Evolutionary conservation across 2,888 invertebrate genomes (phyloP).

Genomic region (Camponotus fellah): DNA sequence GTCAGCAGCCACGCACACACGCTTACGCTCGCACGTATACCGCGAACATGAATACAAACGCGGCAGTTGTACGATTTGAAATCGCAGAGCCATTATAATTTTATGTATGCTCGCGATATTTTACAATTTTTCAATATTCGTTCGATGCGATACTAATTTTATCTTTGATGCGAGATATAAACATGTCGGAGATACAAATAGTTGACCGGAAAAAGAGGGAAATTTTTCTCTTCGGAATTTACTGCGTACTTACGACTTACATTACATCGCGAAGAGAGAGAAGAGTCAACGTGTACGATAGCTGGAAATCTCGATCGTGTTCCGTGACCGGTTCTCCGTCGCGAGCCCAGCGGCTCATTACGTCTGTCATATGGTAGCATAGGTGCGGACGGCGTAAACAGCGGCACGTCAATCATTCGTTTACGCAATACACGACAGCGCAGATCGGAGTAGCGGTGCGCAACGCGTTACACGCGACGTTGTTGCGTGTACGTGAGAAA

Average conservation of each 20-base stretch:
- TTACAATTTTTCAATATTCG: not conserved
- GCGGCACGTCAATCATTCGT: conserved; percentile 68
- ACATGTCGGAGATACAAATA: not conserved
- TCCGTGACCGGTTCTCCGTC: conserved; percentile 40
- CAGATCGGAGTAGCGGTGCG: conserved; percentile 26
- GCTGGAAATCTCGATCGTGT: conserved; percentile 32
- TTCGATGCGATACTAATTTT: not conserved
- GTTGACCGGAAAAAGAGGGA: not conserved
- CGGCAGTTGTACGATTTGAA: not conserved
- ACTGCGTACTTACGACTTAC: not conserved
- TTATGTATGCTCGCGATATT: not conserved
- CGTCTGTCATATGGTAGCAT: conserved; percentile 40
- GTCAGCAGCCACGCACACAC: conserved; percentile 18
- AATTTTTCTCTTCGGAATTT: not conserved
- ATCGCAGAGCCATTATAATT: not conserved
- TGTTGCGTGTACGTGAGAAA: conserved; percentile 50
- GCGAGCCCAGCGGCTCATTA: conserved; percentile 39
- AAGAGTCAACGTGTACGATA: not conserved
- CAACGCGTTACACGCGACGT: conserved; percentile 16
- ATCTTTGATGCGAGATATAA: not conserved
- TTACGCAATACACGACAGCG: conserved; percentile 68
- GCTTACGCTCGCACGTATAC: conserved; percentile 30
- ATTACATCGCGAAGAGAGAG: not conserved
- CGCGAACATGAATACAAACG: conserved; percentile 42
- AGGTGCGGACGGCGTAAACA: conserved; percentile 56